phyloP scores from a whole-genome alignment of 2,888 invertebrate species.

The Stegana nigrithorax region DNA sequence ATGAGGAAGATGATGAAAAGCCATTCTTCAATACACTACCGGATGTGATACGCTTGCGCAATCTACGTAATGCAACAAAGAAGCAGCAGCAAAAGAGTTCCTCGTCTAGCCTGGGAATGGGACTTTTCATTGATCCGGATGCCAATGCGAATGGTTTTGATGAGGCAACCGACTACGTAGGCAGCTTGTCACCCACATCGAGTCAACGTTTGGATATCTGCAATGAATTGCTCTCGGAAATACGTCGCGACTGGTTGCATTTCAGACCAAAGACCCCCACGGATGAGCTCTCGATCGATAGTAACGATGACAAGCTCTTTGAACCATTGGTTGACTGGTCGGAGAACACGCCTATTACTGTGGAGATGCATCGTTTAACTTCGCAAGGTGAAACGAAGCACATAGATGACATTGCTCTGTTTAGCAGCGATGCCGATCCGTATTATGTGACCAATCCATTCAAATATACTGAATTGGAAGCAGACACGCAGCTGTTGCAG shows the following conservation, averaged over 20 bases:
- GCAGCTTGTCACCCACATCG: slow-evolving; percentile 59
- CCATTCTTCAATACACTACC: slow-evolving; percentile 53
- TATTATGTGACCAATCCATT: slow-evolving; percentile 61
- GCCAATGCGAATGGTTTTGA: slow-evolving; percentile 34
- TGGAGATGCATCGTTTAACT: slow-evolving; percentile 62
- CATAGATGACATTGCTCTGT: not conserved
- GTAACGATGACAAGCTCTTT: slow-evolving; percentile 37
- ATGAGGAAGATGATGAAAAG: slow-evolving; percentile 30
- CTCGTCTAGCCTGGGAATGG: not conserved
- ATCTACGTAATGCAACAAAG: slow-evolving; percentile 38
- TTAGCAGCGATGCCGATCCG: slow-evolving; percentile 34
- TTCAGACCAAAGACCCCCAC: slow-evolving; percentile 68
- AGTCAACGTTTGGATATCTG: slow-evolving; percentile 63
- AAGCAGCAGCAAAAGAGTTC: slow-evolving; percentile 20
- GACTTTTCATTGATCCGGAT: slow-evolving; percentile 36
- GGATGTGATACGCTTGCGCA: slow-evolving; percentile 56
- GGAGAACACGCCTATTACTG: slow-evolving; percentile 62
- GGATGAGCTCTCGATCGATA: slow-evolving; percentile 49
- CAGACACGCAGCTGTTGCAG: slow-evolving; percentile 63
- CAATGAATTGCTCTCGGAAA: slow-evolving; percentile 65
- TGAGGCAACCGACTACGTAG: slow-evolving; percentile 46
- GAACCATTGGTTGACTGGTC: slow-evolving; percentile 60
- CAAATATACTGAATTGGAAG: slow-evolving; percentile 64
- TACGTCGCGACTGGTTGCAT: slow-evolving; percentile 67
- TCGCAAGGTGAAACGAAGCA: slow-evolving; percentile 15